These are phyloP conservation scores for Chroicocephalus ridibundus DNA, from an alignment of 2,113 vertebrate species.

Conservation along the genomic window DNA sequence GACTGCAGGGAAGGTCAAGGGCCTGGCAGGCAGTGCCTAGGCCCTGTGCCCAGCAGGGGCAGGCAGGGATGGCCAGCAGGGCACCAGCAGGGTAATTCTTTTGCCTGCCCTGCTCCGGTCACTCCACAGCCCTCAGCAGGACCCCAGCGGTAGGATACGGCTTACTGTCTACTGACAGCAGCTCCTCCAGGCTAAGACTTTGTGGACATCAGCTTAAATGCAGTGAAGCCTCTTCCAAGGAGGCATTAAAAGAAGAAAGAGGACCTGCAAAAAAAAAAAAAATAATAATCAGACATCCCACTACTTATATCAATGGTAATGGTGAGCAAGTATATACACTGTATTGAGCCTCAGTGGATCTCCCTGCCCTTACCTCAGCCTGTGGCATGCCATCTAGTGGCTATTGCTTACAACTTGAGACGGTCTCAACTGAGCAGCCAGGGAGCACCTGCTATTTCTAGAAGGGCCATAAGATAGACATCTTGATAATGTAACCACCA, in stretches of 20 bases:
- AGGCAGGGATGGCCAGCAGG: background rate
- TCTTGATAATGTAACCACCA: background rate
- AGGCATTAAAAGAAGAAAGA: background rate
- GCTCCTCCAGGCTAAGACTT: background rate
- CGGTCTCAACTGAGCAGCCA: background rate
- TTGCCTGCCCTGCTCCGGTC: background rate
- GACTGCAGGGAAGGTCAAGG: background rate
- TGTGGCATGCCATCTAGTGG: background rate
- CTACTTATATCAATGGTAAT: background rate
- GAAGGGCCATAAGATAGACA: background rate
- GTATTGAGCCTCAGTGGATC: accelerated
- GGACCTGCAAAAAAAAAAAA: background rate
- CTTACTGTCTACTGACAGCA: background rate
- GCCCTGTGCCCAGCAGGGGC: background rate
- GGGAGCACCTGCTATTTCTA: background rate
- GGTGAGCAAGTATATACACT: background rate
- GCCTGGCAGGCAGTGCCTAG: background rate
- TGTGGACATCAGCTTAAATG: background rate
- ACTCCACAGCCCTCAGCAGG: background rate
- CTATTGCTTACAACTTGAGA: background rate
- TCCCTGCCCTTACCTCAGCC: background rate
- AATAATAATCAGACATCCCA: too few relatives aligned
- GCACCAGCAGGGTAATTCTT: background rate
- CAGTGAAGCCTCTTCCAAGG: background rate
- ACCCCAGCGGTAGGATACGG: background rate